These are phyloP conservation scores for Spizaetus ornatus DNA, from an alignment of 2,113 vertebrate species.

Conservation along the genomic window DNA sequence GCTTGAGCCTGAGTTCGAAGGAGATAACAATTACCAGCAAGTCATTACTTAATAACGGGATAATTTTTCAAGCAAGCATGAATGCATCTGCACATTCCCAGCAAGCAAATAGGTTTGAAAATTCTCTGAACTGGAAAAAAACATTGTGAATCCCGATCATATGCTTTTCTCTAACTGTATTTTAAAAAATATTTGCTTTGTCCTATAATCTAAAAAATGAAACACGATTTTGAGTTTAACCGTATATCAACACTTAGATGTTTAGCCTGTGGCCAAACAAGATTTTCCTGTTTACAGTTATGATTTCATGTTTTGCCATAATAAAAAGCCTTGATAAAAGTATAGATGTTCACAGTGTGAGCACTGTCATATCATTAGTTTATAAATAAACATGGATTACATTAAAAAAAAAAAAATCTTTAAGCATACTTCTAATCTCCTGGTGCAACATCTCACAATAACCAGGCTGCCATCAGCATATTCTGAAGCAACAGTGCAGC, in stretches of 20 bases:
- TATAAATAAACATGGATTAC: not conserved
- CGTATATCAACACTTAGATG: not conserved
- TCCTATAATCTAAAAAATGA: not conserved
- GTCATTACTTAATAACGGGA: slow-evolving; percentile 1
- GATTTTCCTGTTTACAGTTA: slow-evolving; percentile 30
- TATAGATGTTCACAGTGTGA: not conserved
- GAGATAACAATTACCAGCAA: slow-evolving; percentile 37
- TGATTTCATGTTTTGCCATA: not conserved
- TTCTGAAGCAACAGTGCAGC: not conserved
- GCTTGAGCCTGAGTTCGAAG: not conserved
- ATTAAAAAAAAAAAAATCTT: not conserved
- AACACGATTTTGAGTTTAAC: not conserved
- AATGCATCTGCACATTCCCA: not conserved
- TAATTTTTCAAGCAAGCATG: slow-evolving; percentile 39
- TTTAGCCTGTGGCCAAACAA: slow-evolving; percentile 33
- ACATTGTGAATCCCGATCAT: not conserved
- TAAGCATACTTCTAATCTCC: not conserved
- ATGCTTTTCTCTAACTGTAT: not conserved
- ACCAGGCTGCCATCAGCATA: accelerated
- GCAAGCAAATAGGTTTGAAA: slow-evolving; percentile 8
- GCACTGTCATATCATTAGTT: not conserved
- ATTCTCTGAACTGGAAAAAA: slow-evolving; percentile 13
- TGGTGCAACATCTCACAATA: accelerated
- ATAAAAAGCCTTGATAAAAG: slow-evolving; percentile 22
- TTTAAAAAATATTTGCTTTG: not conserved